Percentiles rank a stretch among this genome's conserved stretches.
These are phyloP conservation scores for Formica exsecta DNA, from an alignment of 1,140 invertebrate species.

Conservation along the genomic window DNA sequence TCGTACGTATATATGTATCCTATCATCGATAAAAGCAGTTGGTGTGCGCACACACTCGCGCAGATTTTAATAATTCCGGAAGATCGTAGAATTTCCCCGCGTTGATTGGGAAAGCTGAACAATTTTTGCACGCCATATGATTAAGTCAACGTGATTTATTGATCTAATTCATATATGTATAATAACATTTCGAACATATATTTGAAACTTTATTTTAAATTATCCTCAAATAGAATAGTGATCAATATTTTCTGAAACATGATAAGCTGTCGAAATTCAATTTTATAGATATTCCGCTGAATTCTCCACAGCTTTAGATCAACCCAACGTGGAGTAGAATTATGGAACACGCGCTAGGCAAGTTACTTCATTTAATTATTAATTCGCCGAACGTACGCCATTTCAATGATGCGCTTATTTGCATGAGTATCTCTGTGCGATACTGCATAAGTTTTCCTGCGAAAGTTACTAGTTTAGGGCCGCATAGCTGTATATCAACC, in stretches of 20 bases:
- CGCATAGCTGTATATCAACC: conserved; percentile 13
- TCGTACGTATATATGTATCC: neutral
- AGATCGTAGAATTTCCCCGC: neutral
- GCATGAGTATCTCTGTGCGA: neutral
- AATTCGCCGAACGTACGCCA: conserved; percentile 27
- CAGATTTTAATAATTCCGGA: neutral
- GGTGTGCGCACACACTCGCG: neutral
- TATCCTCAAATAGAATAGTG: neutral
- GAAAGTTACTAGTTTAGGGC: conserved; percentile 31
- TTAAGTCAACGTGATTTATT: neutral
- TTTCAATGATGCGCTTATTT: conserved; percentile 38
- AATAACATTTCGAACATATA: neutral
- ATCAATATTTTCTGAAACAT: neutral
- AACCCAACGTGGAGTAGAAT: neutral
- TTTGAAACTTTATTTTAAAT: neutral
- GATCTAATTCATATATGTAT: neutral
- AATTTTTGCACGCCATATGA: neutral
- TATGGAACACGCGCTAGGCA: neutral
- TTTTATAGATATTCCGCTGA: neutral
- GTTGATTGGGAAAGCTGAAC: neutral
- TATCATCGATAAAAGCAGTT: neutral
- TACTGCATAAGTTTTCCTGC: conserved; percentile 5
- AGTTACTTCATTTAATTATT: conserved; percentile 48
- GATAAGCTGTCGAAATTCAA: neutral
- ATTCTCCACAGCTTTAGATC: neutral